Evolutionary conservation across 2,797 vertebrate genomes (phyloP).

Genomic region (Limosa lapponica): DNA sequence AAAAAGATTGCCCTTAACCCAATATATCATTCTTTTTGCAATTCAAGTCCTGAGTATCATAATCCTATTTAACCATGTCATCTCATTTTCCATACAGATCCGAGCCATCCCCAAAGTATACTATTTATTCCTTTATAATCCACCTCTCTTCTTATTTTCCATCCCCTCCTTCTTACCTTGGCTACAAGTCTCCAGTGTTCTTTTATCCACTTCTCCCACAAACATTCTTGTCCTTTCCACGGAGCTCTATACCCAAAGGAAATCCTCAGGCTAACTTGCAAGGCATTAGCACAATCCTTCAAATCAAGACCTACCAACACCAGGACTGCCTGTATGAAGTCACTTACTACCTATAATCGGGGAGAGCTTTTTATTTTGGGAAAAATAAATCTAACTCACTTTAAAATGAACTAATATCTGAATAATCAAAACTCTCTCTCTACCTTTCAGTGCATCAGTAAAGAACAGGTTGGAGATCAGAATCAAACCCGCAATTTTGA

Average conservation of each 20-base stretch:
- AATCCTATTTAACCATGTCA: neutral
- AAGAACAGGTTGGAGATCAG: neutral
- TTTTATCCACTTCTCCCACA: neutral
- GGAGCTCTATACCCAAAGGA: neutral
- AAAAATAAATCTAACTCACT: neutral
- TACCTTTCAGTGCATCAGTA: neutral
- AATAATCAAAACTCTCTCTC: neutral
- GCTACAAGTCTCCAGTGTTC: neutral
- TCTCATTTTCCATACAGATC: neutral
- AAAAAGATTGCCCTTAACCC: neutral
- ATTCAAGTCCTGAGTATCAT: neutral
- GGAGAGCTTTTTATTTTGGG: neutral
- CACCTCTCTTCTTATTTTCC: neutral
- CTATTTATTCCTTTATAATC: neutral
- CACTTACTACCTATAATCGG: neutral
- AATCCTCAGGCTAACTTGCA: neutral
- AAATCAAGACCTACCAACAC: neutral
- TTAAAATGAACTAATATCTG: neutral
- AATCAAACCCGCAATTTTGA: neutral
- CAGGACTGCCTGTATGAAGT: neutral
- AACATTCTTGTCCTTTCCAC: neutral
- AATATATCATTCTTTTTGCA: neutral
- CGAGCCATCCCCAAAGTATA: neutral
- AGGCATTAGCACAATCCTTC: neutral
- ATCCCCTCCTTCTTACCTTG: neutral